Conservation (phyloP, 1,140 invertebrate species). For the Aphaenogaster ashmeadi region DNA sequence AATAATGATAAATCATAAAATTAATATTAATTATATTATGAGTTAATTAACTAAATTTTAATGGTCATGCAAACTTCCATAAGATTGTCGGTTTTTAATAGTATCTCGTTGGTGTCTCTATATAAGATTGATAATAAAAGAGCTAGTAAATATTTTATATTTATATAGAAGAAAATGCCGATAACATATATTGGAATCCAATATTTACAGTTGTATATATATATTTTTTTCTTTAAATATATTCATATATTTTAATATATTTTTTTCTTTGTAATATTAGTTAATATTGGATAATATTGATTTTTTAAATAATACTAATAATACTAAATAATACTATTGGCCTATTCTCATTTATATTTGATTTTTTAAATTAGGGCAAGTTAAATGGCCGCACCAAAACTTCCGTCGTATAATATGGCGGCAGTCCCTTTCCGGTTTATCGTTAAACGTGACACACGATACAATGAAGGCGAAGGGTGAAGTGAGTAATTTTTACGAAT, state of each 20-base stretch:
- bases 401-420: slow-evolving; percentile 28
- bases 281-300: not conserved
- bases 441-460: slow-evolving; percentile 41
- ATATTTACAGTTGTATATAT: not conserved
- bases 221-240: too few relatives aligned
- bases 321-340: too few relatives aligned
- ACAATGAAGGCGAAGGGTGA: slow-evolving; percentile 82
- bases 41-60: too few relatives aligned
- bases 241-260: not conserved
- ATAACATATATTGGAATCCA: not conserved
- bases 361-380: slow-evolving; percentile 8
- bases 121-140: not conserved
- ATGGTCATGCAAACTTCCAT: too few relatives aligned
- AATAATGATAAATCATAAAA: too few relatives aligned
- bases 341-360: too few relatives aligned
- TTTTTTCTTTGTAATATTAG: not conserved
- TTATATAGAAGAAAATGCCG: not conserved
- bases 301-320: not conserved
- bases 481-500: slow-evolving; percentile 76
- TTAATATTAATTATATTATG: too few relatives aligned
- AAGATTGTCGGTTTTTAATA: too few relatives aligned
- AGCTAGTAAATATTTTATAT: not conserved
- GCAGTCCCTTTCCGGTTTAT: slow-evolving; percentile 74
- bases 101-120: too few relatives aligned
- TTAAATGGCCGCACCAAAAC: not conserved